Evolutionary conservation across 1,140 invertebrate genomes (phyloP).

Genomic region (Ceratoteleas bidentatus): DNA sequence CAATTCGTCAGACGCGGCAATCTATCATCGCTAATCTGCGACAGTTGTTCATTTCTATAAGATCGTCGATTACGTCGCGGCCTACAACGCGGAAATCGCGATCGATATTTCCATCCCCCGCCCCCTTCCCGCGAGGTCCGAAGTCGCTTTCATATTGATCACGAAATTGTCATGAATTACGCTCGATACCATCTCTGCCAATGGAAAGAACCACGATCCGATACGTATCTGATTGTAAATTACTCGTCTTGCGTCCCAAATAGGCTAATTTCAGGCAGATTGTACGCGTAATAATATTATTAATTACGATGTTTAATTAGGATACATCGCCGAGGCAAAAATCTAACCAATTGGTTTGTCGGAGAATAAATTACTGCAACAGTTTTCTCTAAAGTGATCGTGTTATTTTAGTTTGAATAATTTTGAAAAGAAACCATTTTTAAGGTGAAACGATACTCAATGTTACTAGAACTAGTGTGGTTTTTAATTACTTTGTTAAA

Average conservation of each 20-base stretch:
- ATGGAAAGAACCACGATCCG: conserved; percentile 20
- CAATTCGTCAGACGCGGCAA: conserved; percentile 17
- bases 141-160: conserved; percentile 37
- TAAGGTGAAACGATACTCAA: too few relatives aligned
- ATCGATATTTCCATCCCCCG: conserved; percentile 36
- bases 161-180: conserved; percentile 51
- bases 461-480: too few relatives aligned
- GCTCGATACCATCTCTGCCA: conserved; percentile 26
- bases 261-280: too few relatives aligned
- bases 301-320: too few relatives aligned
- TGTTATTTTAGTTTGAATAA: too few relatives aligned
- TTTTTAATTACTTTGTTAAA: too few relatives aligned
- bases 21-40: conserved; percentile 17
- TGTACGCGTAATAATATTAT: too few relatives aligned
- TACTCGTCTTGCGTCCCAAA: neutral
- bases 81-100: conserved; percentile 34
- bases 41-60: conserved; percentile 30
- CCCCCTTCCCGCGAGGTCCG: conserved; percentile 16
- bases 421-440: too few relatives aligned
- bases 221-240: conserved; percentile 31
- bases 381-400: too few relatives aligned
- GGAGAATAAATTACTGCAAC: too few relatives aligned
- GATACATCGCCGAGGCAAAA: too few relatives aligned
- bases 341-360: too few relatives aligned
- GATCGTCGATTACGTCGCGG: conserved; percentile 24